Conservation (phyloP, 2,113 vertebrate genomes). For the Megaceryle maxima region DNA sequence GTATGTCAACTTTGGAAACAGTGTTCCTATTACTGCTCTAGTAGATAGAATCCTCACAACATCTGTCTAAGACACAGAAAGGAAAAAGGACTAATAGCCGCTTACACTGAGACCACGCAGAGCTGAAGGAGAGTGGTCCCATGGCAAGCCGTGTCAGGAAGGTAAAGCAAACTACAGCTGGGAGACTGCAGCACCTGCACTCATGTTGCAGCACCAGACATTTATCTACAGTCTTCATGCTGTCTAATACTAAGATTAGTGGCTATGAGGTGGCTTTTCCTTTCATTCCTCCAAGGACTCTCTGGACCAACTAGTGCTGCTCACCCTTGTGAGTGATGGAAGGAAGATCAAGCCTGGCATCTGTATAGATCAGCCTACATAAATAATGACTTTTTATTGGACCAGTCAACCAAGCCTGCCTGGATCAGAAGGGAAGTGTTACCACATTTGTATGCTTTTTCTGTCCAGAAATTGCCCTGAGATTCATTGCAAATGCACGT, state of each 20-base stretch:
- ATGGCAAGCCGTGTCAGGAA: neutral
- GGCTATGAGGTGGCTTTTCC: neutral
- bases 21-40: neutral
- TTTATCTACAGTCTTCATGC: neutral
- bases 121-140: neutral
- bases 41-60: neutral
- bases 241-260: neutral
- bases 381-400: neutral
- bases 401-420: neutral
- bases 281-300: neutral
- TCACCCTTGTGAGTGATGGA: rapidly evolving
- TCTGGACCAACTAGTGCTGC: neutral
- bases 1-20: neutral
- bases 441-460: neutral
- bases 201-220: neutral
- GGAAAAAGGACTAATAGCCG: neutral
- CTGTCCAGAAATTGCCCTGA: neutral
- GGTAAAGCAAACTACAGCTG: neutral
- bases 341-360: neutral
- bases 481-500: neutral
- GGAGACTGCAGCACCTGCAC: neutral
- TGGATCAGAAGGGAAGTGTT: neutral
- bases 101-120: neutral
- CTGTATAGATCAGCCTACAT: neutral
- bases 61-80: neutral